These are phyloP conservation scores for Furcula furcula DNA, from an alignment of 2,888 invertebrate genomes.

Conservation along the genomic window DNA sequence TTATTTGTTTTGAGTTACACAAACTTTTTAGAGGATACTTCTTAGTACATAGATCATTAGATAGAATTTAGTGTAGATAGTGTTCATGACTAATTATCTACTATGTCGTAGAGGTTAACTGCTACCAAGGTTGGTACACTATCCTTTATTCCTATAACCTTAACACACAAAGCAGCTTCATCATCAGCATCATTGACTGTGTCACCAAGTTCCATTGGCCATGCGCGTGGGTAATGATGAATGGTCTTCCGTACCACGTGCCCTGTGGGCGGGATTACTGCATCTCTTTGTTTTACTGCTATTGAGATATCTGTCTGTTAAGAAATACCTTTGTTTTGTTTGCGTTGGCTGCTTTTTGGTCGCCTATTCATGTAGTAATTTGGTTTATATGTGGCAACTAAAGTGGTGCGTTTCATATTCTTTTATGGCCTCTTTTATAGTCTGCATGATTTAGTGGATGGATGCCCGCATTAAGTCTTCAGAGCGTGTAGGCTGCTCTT, in stretches of 20 bases:
- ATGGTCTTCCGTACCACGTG: slow-evolving; percentile 18
- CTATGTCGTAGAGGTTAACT: too few species aligned
- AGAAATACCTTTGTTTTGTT: background rate
- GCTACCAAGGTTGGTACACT: background rate
- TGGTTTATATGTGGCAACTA: too few species aligned
- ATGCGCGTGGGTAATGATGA: slow-evolving; percentile 23
- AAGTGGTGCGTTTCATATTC: too few species aligned
- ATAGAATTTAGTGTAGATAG: too few species aligned
- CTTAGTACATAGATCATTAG: too few species aligned
- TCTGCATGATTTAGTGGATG: too few species aligned
- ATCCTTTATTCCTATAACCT: background rate
- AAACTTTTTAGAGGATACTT: too few species aligned
- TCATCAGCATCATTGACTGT: background rate
- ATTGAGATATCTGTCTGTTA: slow-evolving; percentile 14
- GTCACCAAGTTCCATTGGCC: background rate
- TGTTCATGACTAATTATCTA: too few species aligned
- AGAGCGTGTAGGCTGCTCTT: too few species aligned
- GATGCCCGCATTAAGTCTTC: too few species aligned
- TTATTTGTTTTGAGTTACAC: too few species aligned
- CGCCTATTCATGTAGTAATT: background rate
- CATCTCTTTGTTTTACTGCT: slow-evolving; percentile 16
- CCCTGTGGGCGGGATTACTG: slow-evolving; percentile 15
- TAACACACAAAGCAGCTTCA: background rate
- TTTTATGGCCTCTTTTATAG: too few species aligned
- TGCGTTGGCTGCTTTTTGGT: background rate